phyloP scores from a whole-genome alignment of 2,113 vertebrate genomes.

The Pithys albifrons region DNA sequence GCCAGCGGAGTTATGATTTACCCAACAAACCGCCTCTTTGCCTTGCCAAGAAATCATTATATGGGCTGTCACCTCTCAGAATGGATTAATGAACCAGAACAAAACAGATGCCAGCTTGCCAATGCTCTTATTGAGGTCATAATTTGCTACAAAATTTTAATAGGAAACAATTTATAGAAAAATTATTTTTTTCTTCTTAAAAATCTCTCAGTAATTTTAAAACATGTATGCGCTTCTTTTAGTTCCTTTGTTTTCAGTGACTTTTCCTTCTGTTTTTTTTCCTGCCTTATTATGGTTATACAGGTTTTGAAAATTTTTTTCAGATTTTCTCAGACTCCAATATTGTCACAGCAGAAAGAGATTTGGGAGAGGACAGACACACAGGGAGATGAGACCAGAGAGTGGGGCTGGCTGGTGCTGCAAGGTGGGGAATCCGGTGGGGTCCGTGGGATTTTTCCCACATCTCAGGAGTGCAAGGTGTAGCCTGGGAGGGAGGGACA shows the following conservation, averaged over 20 bases:
- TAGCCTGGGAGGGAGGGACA: background rate
- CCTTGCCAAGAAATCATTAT: constrained; percentile 14
- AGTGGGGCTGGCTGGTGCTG: background rate
- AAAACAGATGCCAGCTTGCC: background rate
- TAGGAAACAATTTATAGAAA: background rate
- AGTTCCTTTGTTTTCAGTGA: background rate
- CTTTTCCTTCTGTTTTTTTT: background rate
- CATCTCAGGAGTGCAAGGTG: background rate
- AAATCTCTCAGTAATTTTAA: background rate
- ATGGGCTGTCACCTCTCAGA: background rate
- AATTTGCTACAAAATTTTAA: background rate
- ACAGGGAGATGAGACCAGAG: background rate
- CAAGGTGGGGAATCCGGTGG: background rate
- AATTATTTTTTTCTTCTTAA: background rate
- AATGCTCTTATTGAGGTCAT: background rate
- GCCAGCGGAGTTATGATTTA: background rate
- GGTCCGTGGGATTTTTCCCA: background rate
- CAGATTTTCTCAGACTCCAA: background rate
- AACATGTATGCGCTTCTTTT: background rate
- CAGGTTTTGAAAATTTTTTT: background rate
- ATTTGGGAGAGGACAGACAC: background rate
- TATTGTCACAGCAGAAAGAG: background rate
- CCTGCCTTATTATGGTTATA: background rate
- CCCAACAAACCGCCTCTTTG: background rate
- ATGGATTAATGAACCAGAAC: constrained; percentile 7